Conservation (phyloP, 2,888 invertebrate species). For the Cenopis cana region DNA sequence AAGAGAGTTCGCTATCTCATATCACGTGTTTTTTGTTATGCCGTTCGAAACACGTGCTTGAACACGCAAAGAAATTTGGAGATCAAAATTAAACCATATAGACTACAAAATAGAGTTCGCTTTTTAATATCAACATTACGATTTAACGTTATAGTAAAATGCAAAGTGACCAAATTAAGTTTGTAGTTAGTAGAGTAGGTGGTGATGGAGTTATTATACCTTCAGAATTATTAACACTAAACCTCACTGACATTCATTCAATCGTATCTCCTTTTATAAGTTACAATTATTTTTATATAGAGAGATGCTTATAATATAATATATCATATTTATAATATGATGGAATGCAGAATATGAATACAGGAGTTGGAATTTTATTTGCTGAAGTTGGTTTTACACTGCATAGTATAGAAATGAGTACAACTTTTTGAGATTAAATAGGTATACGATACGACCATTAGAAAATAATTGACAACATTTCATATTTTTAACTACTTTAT, state of each 20-base stretch:
- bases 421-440: no score
- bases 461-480: no score
- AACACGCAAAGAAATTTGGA: neutral
- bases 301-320: no score
- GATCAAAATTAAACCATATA: neutral
- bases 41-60: conserved; percentile 16
- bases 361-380: conserved; percentile 9
- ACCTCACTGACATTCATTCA: neutral
- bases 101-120: neutral
- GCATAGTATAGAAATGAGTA: conserved; percentile 3
- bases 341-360: neutral
- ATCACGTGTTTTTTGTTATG: conserved; percentile 7
- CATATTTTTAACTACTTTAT: no score
- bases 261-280: neutral
- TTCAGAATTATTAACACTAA: conserved; percentile 7
- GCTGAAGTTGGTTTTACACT: conserved; percentile 23
- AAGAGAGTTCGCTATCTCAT: conserved; percentile 13
- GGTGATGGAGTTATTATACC: conserved; percentile 17
- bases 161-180: neutral
- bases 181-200: neutral
- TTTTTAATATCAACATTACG: neutral
- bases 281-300: neutral
- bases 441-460: no score
- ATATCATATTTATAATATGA: no score
- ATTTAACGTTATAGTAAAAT: neutral